phyloP scores from a whole-genome alignment of 2,888 invertebrate species.

The Eurois occulta region DNA sequence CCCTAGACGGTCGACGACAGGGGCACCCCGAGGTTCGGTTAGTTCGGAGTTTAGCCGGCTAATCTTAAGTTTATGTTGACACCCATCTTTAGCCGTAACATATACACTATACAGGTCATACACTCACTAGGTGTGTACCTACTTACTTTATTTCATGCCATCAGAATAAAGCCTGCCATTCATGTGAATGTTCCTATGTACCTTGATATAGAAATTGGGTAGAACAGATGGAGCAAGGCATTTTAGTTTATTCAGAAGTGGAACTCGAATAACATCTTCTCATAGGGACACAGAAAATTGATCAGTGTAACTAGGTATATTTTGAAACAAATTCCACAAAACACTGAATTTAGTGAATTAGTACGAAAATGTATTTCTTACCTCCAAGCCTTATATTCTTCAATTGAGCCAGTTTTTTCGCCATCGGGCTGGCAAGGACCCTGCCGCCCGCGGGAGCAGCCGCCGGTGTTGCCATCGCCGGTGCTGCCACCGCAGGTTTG shows the following conservation, averaged over 20 bases:
- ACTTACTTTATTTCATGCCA: conserved; percentile 40
- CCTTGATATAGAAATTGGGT: background rate
- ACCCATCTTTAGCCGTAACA: too few species aligned
- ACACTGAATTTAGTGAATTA: conserved; percentile 14
- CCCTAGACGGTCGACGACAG: too few species aligned
- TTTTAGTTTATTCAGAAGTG: background rate
- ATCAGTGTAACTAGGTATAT: background rate
- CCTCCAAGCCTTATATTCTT: conserved; percentile 92
- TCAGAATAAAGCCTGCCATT: conserved; percentile 5
- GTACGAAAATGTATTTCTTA: conserved; percentile 64
- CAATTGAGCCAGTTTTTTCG: conserved; percentile 96
- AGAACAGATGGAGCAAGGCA: background rate
- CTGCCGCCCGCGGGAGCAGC: conserved; percentile 90
- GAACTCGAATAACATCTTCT: background rate
- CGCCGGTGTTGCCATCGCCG: conserved; percentile 83
- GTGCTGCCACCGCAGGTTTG: conserved; percentile 65
- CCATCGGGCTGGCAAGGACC: conserved; percentile 98
- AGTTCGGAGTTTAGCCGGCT: too few species aligned
- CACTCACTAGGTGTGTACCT: background rate
- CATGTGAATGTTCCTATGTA: background rate
- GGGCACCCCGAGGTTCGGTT: too few species aligned
- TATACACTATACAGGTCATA: too few species aligned
- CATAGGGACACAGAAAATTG: background rate
- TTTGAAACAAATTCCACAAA: background rate
- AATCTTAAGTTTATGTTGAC: too few species aligned